Evolutionary conservation across 2,888 invertebrate species (phyloP), one percentile per base, ranked within the genome.

Genomic region (Empis livida): DNA sequence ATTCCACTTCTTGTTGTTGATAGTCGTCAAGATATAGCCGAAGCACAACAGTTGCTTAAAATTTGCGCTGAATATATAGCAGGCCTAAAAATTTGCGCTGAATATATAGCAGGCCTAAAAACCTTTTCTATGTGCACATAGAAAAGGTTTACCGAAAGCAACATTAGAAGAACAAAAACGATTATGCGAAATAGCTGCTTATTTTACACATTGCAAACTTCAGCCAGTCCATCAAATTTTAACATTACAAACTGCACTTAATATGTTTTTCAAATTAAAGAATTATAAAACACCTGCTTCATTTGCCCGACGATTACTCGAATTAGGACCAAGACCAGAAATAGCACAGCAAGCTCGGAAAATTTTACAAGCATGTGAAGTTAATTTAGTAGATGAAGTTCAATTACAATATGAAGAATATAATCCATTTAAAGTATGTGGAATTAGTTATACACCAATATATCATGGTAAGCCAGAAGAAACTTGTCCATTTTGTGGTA

Each of bases 161-260:
- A 82, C 84, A 0, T 61, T 86, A 13, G 87, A 90, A 2, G 91
- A 95, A 56, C 93, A 94, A 62, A 92, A 91, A 61, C 79, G 96
- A 17, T 82, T 89, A 10, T 94, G 95, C 65, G 97, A 99, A 70
- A 82, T 97, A 85, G 96, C 96, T 0, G 97, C 97, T 0, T 99
- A 99, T 71, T 99, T 99, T 71, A 97, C 97, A 0, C 97, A 99
- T 68, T 95, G 95, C 70, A 90, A 91, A 61, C 74, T 99, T 13
- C 96, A 99, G 65, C 92, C 96, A 0, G 84, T 95, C 2, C 99
- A 99, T 71, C 88, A 94, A 64, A 95, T 99, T 57, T 75, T 99
- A 5, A 94, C 91, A 0, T 77, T 99, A 3, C 75, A 96, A 46
- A 96, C 95, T 0, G 96, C 99, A 1, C 78, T 96, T 27, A 97